Evolutionary conservation across 2,888 invertebrate species (phyloP).

Genomic region (Drosophila diplacantha): DNA sequence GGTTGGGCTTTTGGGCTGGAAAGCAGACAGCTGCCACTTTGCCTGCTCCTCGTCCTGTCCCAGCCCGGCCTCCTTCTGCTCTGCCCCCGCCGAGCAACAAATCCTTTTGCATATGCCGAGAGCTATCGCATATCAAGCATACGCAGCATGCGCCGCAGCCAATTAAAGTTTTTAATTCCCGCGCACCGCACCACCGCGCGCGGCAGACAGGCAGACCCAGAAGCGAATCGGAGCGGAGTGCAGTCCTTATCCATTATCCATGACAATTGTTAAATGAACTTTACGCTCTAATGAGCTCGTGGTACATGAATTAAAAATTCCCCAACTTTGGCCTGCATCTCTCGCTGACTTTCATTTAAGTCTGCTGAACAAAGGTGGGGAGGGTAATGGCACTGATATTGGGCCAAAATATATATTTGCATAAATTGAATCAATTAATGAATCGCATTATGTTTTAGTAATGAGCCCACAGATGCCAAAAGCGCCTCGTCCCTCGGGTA

Average conservation of each 20-base stretch:
- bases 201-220: constrained; percentile 21
- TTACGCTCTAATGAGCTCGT: constrained; percentile 67
- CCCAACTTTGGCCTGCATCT: constrained; percentile 35
- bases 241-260: constrained; percentile 59
- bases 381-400: constrained; percentile 3
- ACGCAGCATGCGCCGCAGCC: constrained; percentile 67
- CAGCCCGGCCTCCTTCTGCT: neutral
- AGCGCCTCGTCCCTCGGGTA: constrained; percentile 14
- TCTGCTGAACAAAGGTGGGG: neutral
- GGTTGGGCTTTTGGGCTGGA: constrained; percentile 21
- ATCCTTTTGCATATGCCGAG: constrained; percentile 53
- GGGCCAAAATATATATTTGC: constrained; percentile 46
- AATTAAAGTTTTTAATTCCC: constrained; percentile 67
- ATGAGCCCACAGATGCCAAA: constrained; percentile 48
- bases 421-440: constrained; percentile 61
- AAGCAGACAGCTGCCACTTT: constrained; percentile 33
- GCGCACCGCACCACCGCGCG: constrained; percentile 22
- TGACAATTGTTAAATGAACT: constrained; percentile 70
- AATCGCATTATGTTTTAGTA: constrained; percentile 65
- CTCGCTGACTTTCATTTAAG: constrained; percentile 35
- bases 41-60: constrained; percentile 11
- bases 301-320: constrained; percentile 58
- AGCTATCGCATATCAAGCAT: constrained; percentile 65
- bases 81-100: constrained; percentile 21
- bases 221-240: constrained; percentile 1